A percentile compares a stretch with the other conserved stretches of the same genome.
These are phyloP conservation scores for Apus apus DNA, from an alignment of 2,113 vertebrate species.

Conservation along the genomic window DNA sequence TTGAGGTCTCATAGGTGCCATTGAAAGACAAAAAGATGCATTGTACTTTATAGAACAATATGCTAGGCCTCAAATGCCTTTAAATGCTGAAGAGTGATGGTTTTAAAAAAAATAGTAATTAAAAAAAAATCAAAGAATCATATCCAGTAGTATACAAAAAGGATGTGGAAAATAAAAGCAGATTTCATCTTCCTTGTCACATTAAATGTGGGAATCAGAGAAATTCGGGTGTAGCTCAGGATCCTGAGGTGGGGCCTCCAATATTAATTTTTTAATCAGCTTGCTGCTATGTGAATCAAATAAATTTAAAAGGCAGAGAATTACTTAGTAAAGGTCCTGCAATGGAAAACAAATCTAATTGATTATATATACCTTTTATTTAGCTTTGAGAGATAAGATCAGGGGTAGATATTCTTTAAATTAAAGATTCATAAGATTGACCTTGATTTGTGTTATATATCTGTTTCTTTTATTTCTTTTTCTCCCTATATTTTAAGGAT, in stretches of 20 bases:
- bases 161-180: background rate
- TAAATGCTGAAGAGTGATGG: background rate
- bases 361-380: background rate
- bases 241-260: background rate
- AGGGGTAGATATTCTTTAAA: background rate
- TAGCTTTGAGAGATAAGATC: background rate
- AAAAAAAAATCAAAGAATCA: background rate
- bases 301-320: background rate
- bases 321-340: background rate
- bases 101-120: background rate
- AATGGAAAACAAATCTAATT: background rate
- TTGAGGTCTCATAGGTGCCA: background rate
- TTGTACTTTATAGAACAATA: conserved; percentile 12
- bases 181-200: background rate
- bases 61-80: background rate
- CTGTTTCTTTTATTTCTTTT: background rate
- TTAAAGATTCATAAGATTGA: background rate
- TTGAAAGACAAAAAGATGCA: conserved; percentile 40
- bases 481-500: background rate
- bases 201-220: background rate
- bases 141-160: background rate
- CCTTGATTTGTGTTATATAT: background rate
- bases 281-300: background rate
- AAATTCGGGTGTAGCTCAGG: background rate
- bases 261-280: background rate